phyloP scores from a whole-genome alignment of 2,797 vertebrate species.

The Calcarius lapponicus region DNA sequence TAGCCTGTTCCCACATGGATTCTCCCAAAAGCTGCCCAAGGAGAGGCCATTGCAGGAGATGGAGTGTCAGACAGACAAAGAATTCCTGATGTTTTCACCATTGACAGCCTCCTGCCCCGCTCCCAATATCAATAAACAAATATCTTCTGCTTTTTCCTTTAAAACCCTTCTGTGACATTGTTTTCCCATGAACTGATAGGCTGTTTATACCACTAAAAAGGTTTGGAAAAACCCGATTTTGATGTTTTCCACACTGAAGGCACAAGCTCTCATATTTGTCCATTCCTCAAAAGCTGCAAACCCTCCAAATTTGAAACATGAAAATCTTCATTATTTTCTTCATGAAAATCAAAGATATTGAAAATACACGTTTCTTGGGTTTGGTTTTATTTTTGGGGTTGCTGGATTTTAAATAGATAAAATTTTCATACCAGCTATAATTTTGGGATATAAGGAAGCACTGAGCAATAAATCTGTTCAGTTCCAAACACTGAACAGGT shows the following conservation, averaged over 20 bases:
- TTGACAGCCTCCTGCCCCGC: neutral
- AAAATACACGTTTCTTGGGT: neutral
- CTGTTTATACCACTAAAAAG: neutral
- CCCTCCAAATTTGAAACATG: neutral
- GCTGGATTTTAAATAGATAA: neutral
- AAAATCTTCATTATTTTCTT: no score
- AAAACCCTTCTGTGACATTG: accelerated
- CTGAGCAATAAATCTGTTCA: neutral
- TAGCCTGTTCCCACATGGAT: neutral
- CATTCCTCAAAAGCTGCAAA: neutral
- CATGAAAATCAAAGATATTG: neutral
- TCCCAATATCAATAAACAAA: neutral
- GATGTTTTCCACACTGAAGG: neutral
- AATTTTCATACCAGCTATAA: neutral
- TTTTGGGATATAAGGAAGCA: neutral
- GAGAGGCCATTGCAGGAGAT: neutral
- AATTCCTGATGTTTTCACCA: neutral
- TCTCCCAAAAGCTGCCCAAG: neutral
- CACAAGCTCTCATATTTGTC: neutral
- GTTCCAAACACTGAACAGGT: neutral
- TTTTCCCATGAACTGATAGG: neutral
- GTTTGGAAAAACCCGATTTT: neutral
- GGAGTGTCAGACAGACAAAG: neutral
- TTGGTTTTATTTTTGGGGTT: neutral
- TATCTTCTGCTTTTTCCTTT: neutral